Evolutionary conservation across 2,888 invertebrate genomes (phyloP), one percentile per base, ranked within the genome.

Genomic region (Aphidoletes aphidimyza): DNA sequence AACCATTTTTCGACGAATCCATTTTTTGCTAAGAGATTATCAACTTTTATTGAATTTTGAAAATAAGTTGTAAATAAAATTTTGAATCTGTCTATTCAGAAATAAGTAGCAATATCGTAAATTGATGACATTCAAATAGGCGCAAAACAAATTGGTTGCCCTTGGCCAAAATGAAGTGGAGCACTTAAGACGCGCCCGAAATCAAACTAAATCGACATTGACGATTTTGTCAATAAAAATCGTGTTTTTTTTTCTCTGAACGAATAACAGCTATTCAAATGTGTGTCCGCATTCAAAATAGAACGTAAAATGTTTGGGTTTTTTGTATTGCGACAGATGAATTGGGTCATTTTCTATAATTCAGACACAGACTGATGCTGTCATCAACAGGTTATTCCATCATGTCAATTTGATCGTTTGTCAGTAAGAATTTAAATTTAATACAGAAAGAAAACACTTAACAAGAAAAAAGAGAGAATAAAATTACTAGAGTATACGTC

Each of bases 401-500:
- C 69, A 69, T 14, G 26, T 69, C 22, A 54, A 54, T 54, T 54
- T 54, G 54, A 54, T n/a, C 54, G 22, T 69, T 54, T 14, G 14
- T 30, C 30, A 30, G 26, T 26, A 2, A 22, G 30, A 69, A 69
- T 54, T 5, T 5, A 30, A 30, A 69, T 26, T 69, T 69, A n/a
- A n/a, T 14, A 22, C n/a, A 3, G 22, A 2, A 69, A 30, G 69
- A 5, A 26, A 30, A 69, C 17, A 30, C 14, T 19, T 30, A 30
- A 69, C 14, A 30, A 69, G 26, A 11, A 30, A 30, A 30, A 11
- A 34, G 34, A 69, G 11, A 69, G 5, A 30, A 69, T 30, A 69
- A 30, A 54, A 54, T 22, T 3, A 69, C 69, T 69, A 69, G 69
- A 69, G 69, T 69, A 69, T 69, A 69, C 69, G 69, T 69, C 69